Conservation (phyloP, 37 sponge, comb jelly and placozoan genomes). For the Geodia barretti region DNA sequence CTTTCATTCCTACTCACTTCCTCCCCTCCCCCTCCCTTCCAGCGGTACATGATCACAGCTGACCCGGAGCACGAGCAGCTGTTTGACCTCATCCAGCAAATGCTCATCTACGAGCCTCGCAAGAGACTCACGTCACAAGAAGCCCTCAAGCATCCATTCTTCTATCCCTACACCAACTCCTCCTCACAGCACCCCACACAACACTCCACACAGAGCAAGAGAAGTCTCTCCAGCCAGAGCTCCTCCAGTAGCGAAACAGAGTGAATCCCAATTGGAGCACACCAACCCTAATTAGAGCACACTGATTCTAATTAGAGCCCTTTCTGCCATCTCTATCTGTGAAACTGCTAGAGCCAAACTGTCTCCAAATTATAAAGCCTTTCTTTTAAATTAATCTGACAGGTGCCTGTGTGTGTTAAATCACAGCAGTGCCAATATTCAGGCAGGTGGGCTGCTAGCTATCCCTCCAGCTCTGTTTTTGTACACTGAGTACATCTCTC, state of each 20-base stretch:
- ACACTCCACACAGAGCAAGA: slow-evolving; percentile 28
- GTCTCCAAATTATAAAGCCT: background rate
- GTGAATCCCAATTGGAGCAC: background rate
- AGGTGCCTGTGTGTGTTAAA: background rate
- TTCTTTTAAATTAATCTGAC: background rate
- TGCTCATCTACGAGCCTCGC: slow-evolving; percentile 80
- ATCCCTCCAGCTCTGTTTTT: background rate
- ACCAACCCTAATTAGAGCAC: background rate
- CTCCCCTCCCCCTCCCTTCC: slow-evolving; percentile 2
- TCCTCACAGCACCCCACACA: slow-evolving; percentile 1
- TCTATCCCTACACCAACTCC: slow-evolving; percentile 32
- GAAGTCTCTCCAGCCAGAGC: slow-evolving; percentile 55
- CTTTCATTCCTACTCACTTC: no score
- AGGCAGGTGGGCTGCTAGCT: background rate
- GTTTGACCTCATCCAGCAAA: slow-evolving; percentile 88
- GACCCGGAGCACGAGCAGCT: slow-evolving; percentile 76
- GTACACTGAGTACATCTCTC: background rate
- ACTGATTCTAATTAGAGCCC: background rate
- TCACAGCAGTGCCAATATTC: background rate
- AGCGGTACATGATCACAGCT: slow-evolving; percentile 65
- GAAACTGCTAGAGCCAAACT: background rate
- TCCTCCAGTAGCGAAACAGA: slow-evolving; percentile 65
- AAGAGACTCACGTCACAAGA: slow-evolving; percentile 85
- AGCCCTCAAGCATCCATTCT: slow-evolving; percentile 89
- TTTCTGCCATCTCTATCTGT: background rate